Conservation (phyloP, 2,888 invertebrate genomes). For the Eupeodes luniger region DNA sequence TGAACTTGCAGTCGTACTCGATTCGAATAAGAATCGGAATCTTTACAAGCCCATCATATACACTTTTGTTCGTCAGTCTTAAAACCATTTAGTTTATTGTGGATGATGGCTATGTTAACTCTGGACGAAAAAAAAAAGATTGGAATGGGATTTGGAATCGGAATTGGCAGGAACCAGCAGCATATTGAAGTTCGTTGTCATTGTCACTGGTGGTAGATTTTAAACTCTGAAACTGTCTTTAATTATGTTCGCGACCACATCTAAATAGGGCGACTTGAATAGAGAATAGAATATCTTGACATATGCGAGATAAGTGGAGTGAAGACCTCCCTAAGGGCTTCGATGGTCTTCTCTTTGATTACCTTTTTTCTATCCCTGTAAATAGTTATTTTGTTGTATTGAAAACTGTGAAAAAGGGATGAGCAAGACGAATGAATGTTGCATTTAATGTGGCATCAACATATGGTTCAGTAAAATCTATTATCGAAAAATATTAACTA, state of each 20-base stretch:
- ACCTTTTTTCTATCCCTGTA: conserved; percentile 40
- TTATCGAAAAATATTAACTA: conserved; percentile 42
- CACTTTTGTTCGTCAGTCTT: conserved; percentile 77
- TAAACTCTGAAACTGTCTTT: conserved; percentile 74
- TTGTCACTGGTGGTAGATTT: conserved; percentile 55
- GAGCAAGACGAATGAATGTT: conserved; percentile 82
- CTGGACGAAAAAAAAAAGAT: conserved; percentile 45
- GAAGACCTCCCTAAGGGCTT: conserved; percentile 61
- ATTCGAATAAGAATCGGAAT: conserved; percentile 75
- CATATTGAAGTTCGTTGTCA: conserved; percentile 25
- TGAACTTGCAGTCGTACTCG: not conserved
- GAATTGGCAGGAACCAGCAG: conserved; percentile 32
- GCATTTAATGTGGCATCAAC: conserved; percentile 84
- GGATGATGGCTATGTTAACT: conserved; percentile 84
- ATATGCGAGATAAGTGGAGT: conserved; percentile 81
- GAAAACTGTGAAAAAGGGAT: conserved; percentile 65
- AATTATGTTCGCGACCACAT: conserved; percentile 78
- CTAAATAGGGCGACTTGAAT: conserved; percentile 77
- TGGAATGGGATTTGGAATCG: conserved; percentile 9
- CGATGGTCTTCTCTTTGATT: conserved; percentile 75
- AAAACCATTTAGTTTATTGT: conserved; percentile 83
- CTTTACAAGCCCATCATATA: conserved; percentile 52
- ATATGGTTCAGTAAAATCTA: conserved; percentile 80
- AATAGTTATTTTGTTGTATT: not conserved
- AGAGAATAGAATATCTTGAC: conserved; percentile 82